A percentile compares a stretch with the other conserved stretches of the same genome.
phyloP scores from a whole-genome alignment of 2,888 invertebrate species.

The Drosophila engyochracea region DNA sequence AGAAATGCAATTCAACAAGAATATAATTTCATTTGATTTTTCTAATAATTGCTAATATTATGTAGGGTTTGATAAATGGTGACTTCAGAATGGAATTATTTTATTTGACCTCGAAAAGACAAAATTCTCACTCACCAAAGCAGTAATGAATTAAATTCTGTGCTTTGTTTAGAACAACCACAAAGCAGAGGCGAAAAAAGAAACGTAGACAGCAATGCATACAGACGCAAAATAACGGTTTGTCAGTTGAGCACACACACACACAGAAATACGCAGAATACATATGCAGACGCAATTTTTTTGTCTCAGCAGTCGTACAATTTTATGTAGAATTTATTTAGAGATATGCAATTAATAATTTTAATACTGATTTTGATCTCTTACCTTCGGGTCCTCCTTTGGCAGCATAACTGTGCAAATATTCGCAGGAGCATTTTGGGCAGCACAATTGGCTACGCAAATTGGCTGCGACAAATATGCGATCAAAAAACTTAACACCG shows the following conservation, averaged over 20 bases:
- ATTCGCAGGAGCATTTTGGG: constrained; percentile 73
- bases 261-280: neutral
- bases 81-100: neutral
- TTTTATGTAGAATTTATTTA: neutral
- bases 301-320: neutral
- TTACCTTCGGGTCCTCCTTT: constrained; percentile 35
- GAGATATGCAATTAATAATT: neutral
- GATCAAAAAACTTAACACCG: constrained; percentile 70
- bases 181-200: neutral
- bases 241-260: neutral
- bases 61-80: neutral
- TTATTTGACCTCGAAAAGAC: neutral
- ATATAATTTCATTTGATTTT: neutral
- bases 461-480: constrained; percentile 73
- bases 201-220: neutral
- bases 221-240: constrained; percentile 41
- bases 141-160: neutral
- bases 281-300: neutral
- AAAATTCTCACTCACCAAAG: neutral
- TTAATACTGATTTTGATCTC: neutral
- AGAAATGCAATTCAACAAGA: neutral
- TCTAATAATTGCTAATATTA: neutral
- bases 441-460: constrained; percentile 71
- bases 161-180: neutral
- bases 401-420: constrained; percentile 37